Evolutionary conservation across 2,113 vertebrate species (phyloP).

Genomic region (Saccopteryx bilineata): DNA sequence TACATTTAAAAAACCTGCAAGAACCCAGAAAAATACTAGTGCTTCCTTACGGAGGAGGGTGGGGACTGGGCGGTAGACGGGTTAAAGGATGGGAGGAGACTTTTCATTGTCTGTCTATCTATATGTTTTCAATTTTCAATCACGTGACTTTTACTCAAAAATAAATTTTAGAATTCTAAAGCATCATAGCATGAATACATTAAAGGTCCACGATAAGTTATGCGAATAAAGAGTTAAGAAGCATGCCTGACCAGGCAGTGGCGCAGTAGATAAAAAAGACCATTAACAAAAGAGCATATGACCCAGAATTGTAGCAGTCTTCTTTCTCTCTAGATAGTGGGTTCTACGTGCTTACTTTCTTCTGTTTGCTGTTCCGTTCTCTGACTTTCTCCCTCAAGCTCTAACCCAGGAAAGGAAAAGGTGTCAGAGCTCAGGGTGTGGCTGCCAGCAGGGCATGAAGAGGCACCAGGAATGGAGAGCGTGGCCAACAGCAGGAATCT

Average conservation of each 20-base stretch:
- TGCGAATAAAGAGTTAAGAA: slow-evolving; percentile 20
- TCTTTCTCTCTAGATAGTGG: not conserved
- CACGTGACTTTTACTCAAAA: not conserved
- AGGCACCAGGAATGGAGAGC: not conserved
- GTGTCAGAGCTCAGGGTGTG: not conserved
- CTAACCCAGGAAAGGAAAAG: not conserved
- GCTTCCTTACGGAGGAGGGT: not conserved
- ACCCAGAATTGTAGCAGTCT: not conserved
- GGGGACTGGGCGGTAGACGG: not conserved
- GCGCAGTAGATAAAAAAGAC: not conserved
- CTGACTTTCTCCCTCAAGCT: not conserved
- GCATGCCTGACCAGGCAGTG: not conserved
- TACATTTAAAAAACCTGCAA: not conserved
- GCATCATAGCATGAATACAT: not conserved
- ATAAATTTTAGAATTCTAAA: not conserved
- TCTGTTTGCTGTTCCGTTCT: not conserved
- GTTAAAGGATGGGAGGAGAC: not conserved
- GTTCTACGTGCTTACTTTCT: not conserved
- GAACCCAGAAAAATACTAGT: not conserved
- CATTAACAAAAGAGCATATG: not conserved
- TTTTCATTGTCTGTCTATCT: not conserved
- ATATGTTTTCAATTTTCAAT: not conserved
- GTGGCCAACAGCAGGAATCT: not conserved
- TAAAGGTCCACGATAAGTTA: not conserved
- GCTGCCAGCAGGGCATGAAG: no score